A percentile compares a stretch with the other conserved stretches of the same genome.
Conservation (phyloP, 2,797 vertebrate genomes). For the Paramormyrops hopkinsi region DNA sequence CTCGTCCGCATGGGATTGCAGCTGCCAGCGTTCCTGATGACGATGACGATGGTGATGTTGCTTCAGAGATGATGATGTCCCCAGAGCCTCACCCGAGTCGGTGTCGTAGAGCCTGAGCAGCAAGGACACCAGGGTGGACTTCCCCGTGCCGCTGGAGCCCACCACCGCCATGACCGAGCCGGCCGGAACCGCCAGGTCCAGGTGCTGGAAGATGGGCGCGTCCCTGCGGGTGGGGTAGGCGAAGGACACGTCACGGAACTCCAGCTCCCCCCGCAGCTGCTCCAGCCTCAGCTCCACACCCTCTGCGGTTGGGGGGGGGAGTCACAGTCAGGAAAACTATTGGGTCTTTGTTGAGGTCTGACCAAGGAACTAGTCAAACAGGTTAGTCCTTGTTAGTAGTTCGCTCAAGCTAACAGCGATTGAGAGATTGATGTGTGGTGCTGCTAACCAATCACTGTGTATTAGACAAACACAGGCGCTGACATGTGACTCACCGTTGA, state of each 20-base stretch:
- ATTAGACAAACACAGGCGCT: background rate
- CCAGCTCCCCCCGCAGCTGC: conserved; percentile 73
- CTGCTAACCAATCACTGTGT: background rate
- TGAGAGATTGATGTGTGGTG: background rate
- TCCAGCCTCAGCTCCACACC: conserved; percentile 66
- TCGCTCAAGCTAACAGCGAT: background rate
- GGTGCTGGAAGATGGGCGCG: conserved; percentile 72
- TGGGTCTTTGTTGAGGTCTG: background rate
- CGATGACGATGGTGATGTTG: background rate
- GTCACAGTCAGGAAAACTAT: background rate
- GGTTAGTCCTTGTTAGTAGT: background rate
- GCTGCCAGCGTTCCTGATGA: background rate
- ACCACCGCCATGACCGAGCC: conserved; percentile 87
- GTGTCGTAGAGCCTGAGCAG: conserved; percentile 84
- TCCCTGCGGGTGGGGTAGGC: conserved; percentile 84
- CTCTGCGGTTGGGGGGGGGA: conserved; percentile 59
- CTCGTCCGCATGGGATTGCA: background rate
- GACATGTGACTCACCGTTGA: conserved; percentile 65
- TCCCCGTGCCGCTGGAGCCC: conserved; percentile 87
- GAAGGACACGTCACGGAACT: conserved; percentile 78
- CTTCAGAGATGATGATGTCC: background rate
- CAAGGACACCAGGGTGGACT: conserved; percentile 86
- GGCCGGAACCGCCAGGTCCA: conserved; percentile 78
- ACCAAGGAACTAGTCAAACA: background rate
- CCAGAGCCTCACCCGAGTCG: conserved; percentile 55